Conservation (phyloP, 2,797 vertebrate genomes). For the Melanotaenia pygmaea region DNA sequence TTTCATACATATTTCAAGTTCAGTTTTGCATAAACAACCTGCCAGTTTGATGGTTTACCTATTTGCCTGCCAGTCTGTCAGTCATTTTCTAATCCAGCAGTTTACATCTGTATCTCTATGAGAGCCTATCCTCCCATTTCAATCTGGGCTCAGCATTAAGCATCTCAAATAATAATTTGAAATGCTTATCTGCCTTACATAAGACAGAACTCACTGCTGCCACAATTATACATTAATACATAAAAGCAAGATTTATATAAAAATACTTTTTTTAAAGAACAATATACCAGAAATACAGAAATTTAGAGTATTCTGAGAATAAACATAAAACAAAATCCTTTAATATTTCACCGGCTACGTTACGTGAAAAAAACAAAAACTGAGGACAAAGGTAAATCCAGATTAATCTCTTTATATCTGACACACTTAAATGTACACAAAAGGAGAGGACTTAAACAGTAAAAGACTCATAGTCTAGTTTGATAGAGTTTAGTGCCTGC, state of each 20-base stretch:
- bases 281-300: neutral
- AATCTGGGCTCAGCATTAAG: slow-evolving; percentile 23
- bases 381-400: neutral
- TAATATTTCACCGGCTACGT: neutral
- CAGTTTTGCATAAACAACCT: slow-evolving; percentile 8
- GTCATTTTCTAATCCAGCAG: slow-evolving; percentile 38
- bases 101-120: slow-evolving; percentile 34
- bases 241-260: neutral
- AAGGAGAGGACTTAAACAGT: no score
- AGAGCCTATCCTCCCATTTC: slow-evolving; percentile 20
- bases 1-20: neutral
- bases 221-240: slow-evolving; percentile 35
- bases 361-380: neutral
- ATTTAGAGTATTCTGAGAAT: neutral
- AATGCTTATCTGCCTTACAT: slow-evolving; percentile 53
- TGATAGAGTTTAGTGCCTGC: slow-evolving; percentile 54
- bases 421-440: neutral
- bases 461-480: slow-evolving; percentile 32
- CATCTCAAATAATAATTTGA: slow-evolving; percentile 30
- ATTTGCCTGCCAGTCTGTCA: neutral
- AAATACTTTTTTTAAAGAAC: slow-evolving; percentile 2
- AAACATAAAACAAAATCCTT: neutral
- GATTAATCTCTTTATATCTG: slow-evolving; percentile 3
- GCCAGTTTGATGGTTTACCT: neutral
- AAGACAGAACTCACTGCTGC: slow-evolving; percentile 32